Base-by-base conservation (phyloP, 2,797 vertebrate genomes). In the Neosilurus mollespiculum region DNA sequence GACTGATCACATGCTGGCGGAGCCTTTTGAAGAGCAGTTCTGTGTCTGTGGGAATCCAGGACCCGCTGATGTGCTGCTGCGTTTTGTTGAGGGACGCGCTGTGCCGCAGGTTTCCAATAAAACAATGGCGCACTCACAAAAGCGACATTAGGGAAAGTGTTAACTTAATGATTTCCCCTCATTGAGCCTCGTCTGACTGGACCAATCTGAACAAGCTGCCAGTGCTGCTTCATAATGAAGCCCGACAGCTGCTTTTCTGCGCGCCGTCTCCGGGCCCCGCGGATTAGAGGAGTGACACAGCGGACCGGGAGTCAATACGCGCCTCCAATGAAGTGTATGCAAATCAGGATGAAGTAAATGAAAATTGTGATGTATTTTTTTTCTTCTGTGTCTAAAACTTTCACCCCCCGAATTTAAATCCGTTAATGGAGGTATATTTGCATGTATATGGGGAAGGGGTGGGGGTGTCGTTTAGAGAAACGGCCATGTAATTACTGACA, bases 401-500 rank as follows among this genome's bases (percentile, higher is more conserved):
- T 92, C 20, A 53, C 9, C 24, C 65, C 81, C 84, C 58, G 90
- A 91, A 92, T 93, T 93, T 91, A 93, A 91, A 94, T 92, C 90
- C 91, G 88, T 90, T 88, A 91, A 92, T 92, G 91, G 93, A 92
- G 88, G 87, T 90, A 92, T 94, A 94, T 94, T 94, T 94, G 92
- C 93, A 94, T 95, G 93, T 92, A 94, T 93, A 93, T 93, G 91
- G 67, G n/a, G 67, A 49, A 37, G 67, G 4, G 7, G 61, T 6
- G 80, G 92, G 92, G 90, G 87, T 89, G 91, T 88, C 88, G 89
- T 90, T 86, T 87, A 88, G 89, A 88, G 91, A 88, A 91, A 92
- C 91, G 92, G 90, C 92, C 91, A 94, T 95, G 96, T 97, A 97
- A 98, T 98, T 97, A 96, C 96, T 96, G 94, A 96, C 94, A 95